Evolutionary conservation across 1,140 invertebrate genomes (phyloP).

Genomic region (Oscheius sp.): DNA sequence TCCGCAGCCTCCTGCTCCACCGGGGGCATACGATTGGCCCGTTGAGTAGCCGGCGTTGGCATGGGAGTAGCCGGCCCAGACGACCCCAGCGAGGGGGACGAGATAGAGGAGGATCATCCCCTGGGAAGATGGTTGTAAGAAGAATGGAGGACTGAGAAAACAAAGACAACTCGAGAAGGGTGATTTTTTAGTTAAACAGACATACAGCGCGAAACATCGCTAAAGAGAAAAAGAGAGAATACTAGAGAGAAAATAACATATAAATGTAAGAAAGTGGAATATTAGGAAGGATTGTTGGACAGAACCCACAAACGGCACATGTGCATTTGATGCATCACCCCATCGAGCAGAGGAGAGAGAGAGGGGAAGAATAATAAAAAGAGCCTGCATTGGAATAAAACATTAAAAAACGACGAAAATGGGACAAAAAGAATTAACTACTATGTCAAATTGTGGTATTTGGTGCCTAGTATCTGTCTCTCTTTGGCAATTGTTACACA

Average conservation of each 20-base stretch:
- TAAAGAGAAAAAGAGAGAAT: not conserved
- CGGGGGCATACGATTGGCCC: too few relatives aligned
- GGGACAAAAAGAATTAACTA: too few relatives aligned
- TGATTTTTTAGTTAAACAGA: not conserved
- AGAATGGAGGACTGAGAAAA: not conserved
- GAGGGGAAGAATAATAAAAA: too few relatives aligned
- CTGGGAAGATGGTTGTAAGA: not conserved
- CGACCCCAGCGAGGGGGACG: not conserved
- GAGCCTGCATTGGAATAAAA: too few relatives aligned
- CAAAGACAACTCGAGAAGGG: not conserved
- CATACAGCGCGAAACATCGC: not conserved
- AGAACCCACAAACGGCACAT: too few relatives aligned
- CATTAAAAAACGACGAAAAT: too few relatives aligned
- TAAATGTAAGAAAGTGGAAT: not conserved
- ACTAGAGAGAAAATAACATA: not conserved
- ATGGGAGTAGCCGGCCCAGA: slow-evolving; percentile 5
- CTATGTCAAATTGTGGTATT: too few relatives aligned
- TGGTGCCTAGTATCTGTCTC: not conserved
- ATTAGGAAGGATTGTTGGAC: too few relatives aligned
- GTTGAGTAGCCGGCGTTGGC: not conserved
- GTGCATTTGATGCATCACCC: too few relatives aligned
- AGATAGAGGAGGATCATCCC: not conserved
- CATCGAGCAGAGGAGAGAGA: too few relatives aligned
- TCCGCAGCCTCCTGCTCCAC: not conserved
- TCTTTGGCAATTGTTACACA: not conserved